These are phyloP conservation scores for Pampusana beccarii DNA, from an alignment of 2,113 vertebrate species.

Conservation along the genomic window DNA sequence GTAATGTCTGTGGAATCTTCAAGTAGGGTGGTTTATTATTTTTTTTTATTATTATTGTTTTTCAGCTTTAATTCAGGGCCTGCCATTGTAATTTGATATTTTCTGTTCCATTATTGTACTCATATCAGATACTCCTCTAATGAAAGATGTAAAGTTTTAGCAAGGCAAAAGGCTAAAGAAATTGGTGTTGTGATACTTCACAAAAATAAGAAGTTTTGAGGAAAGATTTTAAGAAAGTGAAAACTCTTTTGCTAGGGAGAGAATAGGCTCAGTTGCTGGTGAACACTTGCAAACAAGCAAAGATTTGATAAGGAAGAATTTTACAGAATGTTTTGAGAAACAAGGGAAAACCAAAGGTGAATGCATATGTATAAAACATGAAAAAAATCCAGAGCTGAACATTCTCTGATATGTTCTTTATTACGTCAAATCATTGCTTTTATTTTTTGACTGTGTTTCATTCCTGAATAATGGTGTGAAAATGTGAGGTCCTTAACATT, in stretches of 20 bases:
- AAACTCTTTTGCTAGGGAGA: neutral
- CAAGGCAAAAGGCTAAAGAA: neutral
- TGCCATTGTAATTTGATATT: neutral
- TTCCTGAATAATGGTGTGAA: neutral
- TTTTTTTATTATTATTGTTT: neutral
- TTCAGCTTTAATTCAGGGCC: neutral
- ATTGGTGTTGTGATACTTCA: neutral
- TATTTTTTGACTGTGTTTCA: neutral
- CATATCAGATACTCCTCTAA: neutral
- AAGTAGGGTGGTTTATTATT: neutral
- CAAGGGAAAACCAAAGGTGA: neutral
- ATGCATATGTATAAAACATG: neutral
- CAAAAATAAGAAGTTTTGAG: neutral
- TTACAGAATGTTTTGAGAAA: neutral
- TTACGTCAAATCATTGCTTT: neutral
- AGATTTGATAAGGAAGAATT: neutral
- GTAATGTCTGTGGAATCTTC: neutral
- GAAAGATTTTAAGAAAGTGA: neutral
- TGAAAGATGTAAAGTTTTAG: neutral
- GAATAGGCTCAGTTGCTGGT: neutral
- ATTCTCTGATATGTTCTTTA: neutral
- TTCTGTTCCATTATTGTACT: neutral
- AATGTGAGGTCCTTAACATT: neutral
- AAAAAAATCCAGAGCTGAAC: neutral
- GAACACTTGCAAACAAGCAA: neutral